Base-by-base conservation (phyloP, 2,888 invertebrate genomes). In the Lithophane leautieri region DNA sequence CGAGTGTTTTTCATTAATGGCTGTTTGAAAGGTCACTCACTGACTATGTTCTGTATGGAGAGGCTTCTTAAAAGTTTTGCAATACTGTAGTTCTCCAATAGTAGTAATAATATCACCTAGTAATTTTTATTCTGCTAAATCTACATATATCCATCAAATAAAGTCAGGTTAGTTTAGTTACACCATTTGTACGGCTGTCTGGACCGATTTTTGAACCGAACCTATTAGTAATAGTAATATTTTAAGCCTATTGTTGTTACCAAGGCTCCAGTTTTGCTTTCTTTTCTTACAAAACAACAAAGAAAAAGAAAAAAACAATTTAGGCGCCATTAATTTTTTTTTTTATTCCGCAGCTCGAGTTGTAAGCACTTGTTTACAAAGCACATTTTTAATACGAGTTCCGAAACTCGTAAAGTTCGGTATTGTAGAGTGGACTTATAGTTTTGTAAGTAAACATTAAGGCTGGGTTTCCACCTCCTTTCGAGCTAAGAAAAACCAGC, bases 351-450 rank as follows among this genome's bases (percentile, higher is more conserved):
- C 25, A 25, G 16, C 25, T 34, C 2, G 6, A 70, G 42, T 76
- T 70, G 16, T 78, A 52, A 69, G 78, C 34, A 78, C 76, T 77
- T 75, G 65, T 76, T 75, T 65, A 76, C 76, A 28, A 67, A 69
- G 63, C 52, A 58, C 73, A 79, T 70, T 81, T 75, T 80, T 81
- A 74, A 79, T 70, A 73, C 60, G 68, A 83, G 78, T 81, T 85
- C 44, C 2, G n/a, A n/a, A 73, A 80, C 78, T 80, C 75, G 56
- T 40, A 28, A 70, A 50, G 22, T 70, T 78, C 40, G 8, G 25
- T 28, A 40, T 34, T 61, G 50, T 70, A 28, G 70, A 44, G 52
- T 34, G 76, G 70, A 54, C 34, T 76, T 78, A 47, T 40, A 76
- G 76, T 76, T 78, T 60, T 34, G n/a, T 22, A 60, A 54, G 76